A percentile compares a stretch with the other conserved stretches of the same genome.
phyloP scores from a whole-genome alignment of 2,888 invertebrate species.

The Crocallis elinguaria region DNA sequence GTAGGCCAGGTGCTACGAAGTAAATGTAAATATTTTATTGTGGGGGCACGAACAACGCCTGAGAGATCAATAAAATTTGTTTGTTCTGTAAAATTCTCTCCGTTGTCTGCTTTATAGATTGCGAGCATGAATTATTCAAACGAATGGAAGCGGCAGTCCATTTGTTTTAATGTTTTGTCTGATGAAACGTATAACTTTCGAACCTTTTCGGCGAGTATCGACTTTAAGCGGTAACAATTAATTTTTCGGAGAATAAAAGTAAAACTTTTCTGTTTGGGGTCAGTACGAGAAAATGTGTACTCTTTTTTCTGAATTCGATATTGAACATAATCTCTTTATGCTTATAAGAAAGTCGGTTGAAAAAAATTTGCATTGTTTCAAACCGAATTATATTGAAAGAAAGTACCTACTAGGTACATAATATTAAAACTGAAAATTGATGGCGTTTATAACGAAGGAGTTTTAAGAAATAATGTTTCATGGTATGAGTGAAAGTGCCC shows the following conservation, averaged over 20 bases:
- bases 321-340: no score
- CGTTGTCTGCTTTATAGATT: constrained; percentile 81
- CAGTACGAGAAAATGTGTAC: neutral
- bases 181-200: constrained; percentile 67
- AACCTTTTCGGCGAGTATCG: constrained; percentile 33
- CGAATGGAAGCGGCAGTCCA: constrained; percentile 72
- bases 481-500: no score
- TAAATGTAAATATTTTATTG: constrained; percentile 84
- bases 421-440: no score
- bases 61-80: constrained; percentile 85
- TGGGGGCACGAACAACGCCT: constrained; percentile 80
- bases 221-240: constrained; percentile 25
- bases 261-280: constrained; percentile 1
- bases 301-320: neutral
- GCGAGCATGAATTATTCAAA: constrained; percentile 82
- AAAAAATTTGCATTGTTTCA: no score
- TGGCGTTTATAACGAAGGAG: no score
- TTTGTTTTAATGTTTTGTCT: constrained; percentile 77
- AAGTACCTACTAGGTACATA: no score
- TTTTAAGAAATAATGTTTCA: no score
- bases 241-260: constrained; percentile 20
- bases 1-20: constrained; percentile 77
- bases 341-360: no score
- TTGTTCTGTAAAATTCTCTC: constrained; percentile 82
- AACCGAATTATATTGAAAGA: no score